These are phyloP conservation scores for Strigops habroptila DNA, from an alignment of 2,113 vertebrate genomes.

Conservation along the genomic window DNA sequence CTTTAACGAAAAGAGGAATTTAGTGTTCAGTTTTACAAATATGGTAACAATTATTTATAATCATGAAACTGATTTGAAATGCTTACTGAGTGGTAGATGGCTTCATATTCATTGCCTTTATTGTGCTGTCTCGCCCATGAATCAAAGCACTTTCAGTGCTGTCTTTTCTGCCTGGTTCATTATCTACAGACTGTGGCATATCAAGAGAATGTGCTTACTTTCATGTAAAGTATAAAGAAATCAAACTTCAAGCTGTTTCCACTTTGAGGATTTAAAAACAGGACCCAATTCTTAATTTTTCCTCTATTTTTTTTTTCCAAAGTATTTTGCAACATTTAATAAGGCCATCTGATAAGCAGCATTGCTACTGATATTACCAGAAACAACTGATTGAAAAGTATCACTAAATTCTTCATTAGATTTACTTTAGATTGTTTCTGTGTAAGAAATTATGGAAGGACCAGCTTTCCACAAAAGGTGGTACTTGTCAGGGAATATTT, in stretches of 20 bases:
- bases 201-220: slow-evolving; percentile 58
- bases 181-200: slow-evolving; percentile 42
- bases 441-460: not conserved
- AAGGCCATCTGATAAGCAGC: not conserved
- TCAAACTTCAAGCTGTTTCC: slow-evolving; percentile 58
- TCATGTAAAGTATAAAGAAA: slow-evolving; percentile 62
- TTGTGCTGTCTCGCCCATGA: not conserved
- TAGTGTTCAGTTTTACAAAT: slow-evolving; percentile 37
- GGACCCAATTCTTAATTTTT: not conserved
- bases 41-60: slow-evolving; percentile 47
- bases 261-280: slow-evolving; percentile 37
- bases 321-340: not conserved
- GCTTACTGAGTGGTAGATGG: slow-evolving; percentile 16
- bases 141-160: slow-evolving; percentile 56
- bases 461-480: not conserved
- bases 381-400: not conserved
- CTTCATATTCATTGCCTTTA: slow-evolving; percentile 35
- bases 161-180: slow-evolving; percentile 51
- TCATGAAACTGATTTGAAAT: slow-evolving; percentile 41
- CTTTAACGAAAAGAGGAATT: slow-evolving; percentile 39
- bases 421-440: not conserved
- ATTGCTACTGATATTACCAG: not conserved
- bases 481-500: not conserved
- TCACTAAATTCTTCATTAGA: not conserved
- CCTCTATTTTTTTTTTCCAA: not conserved